Evolutionary conservation across 1,140 invertebrate species (phyloP).

Genomic region (Manduca sexta): DNA sequence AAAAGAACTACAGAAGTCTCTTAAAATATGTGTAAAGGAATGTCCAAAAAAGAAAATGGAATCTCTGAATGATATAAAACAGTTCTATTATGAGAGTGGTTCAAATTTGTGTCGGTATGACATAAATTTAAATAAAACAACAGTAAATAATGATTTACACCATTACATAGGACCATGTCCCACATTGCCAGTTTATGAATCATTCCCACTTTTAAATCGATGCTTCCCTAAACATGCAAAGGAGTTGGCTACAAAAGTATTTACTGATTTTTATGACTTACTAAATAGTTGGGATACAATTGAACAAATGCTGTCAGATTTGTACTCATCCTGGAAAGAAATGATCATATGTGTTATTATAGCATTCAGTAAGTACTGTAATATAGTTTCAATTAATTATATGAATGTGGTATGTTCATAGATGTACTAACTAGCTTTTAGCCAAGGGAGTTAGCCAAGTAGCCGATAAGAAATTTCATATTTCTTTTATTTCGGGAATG

Average conservation of each 20-base stretch:
- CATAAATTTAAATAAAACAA: constrained; percentile 73
- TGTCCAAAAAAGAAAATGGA: constrained; percentile 84
- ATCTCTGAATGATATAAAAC: constrained; percentile 78
- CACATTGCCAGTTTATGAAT: constrained; percentile 80
- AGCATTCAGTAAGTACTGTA: constrained; percentile 80
- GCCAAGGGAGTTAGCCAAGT: too few relatives aligned
- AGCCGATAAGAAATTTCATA: too few relatives aligned
- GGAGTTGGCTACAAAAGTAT: constrained; percentile 75
- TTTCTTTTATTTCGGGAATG: too few relatives aligned
- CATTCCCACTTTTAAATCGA: constrained; percentile 86
- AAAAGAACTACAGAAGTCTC: constrained; percentile 80
- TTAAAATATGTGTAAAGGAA: constrained; percentile 92
- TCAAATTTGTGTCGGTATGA: constrained; percentile 83
- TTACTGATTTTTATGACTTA: constrained; percentile 84
- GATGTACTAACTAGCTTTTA: too few relatives aligned
- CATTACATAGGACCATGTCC: constrained; percentile 82
- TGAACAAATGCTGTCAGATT: constrained; percentile 89
- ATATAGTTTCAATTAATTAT: not conserved
- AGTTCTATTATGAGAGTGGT: constrained; percentile 83
- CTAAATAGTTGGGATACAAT: constrained; percentile 91
- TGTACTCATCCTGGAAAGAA: constrained; percentile 90
- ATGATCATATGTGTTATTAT: constrained; percentile 87
- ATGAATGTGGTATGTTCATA: too few relatives aligned
- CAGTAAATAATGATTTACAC: constrained; percentile 60
- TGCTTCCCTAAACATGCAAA: constrained; percentile 85